Evolutionary conservation across 2,113 vertebrate species (phyloP).

Genomic region (Todiramphus chloris): DNA sequence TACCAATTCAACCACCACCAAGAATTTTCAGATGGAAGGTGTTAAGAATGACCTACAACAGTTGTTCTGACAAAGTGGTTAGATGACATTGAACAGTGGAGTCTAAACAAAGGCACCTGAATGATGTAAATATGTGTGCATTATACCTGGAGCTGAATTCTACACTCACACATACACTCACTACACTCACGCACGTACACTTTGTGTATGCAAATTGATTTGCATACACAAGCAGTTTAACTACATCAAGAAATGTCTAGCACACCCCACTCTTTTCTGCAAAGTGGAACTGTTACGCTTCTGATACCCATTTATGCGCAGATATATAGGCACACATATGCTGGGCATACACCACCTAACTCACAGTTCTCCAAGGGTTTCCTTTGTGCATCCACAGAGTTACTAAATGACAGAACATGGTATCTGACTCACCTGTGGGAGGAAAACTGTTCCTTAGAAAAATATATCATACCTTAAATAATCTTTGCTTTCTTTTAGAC

Average conservation of each 20-base stretch:
- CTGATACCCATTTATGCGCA: not conserved
- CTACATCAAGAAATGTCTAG: not conserved
- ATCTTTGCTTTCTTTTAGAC: not conserved
- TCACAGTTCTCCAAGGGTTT: not conserved
- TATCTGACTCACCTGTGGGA: not conserved
- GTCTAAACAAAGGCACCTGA: not conserved
- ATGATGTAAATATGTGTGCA: accelerated
- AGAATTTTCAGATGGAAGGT: not conserved
- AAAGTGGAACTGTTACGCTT: not conserved
- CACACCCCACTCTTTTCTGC: not conserved
- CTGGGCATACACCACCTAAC: not conserved
- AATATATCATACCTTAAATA: not conserved
- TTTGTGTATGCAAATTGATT: not conserved
- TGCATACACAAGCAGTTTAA: not conserved
- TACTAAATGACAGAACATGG: not conserved
- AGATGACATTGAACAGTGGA: not conserved
- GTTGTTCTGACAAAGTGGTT: not conserved
- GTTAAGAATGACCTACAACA: not conserved
- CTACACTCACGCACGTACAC: too few species aligned
- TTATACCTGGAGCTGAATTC: not conserved
- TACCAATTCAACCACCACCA: not conserved
- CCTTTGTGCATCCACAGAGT: accelerated
- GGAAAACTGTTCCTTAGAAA: not conserved
- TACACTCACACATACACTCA: not conserved
- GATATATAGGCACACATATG: not conserved